Conservation (phyloP, 2,888 invertebrate species). For the Drosophila heteroneura region DNA sequence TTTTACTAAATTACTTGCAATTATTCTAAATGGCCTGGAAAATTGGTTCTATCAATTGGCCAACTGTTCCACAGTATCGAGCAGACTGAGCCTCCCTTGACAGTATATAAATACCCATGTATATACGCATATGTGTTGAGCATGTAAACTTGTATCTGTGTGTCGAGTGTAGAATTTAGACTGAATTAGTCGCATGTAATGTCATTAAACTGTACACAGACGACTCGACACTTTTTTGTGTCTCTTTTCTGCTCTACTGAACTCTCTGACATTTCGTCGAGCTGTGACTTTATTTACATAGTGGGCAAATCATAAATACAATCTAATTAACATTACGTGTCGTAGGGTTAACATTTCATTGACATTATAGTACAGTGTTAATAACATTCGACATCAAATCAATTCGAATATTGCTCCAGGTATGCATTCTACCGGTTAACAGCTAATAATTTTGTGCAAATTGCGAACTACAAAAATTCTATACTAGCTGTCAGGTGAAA, state of each 20-base stretch:
- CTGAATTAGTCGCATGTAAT: conserved; percentile 22
- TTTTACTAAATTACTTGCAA: background rate
- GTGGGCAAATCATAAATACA: background rate
- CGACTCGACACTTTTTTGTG: conserved; percentile 1
- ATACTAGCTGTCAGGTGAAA: conserved; percentile 22
- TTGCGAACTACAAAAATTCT: background rate
- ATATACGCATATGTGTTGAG: background rate
- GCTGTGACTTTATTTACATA: background rate
- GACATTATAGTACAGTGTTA: background rate
- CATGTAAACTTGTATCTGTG: background rate
- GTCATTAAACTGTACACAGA: conserved; percentile 22
- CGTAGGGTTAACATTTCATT: background rate
- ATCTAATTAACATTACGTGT: background rate
- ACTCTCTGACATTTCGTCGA: background rate
- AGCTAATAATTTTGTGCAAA: conserved; percentile 1
- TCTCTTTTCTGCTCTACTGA: background rate
- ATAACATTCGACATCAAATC: background rate
- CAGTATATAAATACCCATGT: background rate
- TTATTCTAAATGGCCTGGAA: background rate
- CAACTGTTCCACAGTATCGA: background rate
- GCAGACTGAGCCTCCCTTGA: background rate
- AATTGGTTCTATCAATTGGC: background rate
- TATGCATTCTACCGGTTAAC: background rate
- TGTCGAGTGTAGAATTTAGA: background rate
- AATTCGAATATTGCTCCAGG: background rate